These are phyloP conservation scores for Panurus biarmicus DNA, from an alignment of 2,113 vertebrate genomes.

Conservation along the genomic window DNA sequence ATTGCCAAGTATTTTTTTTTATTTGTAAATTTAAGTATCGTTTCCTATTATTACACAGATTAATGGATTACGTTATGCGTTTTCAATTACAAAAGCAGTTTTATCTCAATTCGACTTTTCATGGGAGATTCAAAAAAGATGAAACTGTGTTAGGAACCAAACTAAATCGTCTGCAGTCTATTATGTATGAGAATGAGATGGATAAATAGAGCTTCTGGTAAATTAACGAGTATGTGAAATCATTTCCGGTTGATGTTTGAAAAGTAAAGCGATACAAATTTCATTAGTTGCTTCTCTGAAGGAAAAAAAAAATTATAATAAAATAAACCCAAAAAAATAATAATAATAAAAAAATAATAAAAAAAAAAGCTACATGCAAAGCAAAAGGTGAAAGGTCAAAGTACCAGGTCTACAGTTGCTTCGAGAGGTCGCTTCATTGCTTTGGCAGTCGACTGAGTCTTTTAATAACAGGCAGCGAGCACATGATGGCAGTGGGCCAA, in stretches of 20 bases:
- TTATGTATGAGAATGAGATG: slow-evolving; percentile 77
- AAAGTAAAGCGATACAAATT: slow-evolving; percentile 80
- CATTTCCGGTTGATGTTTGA: slow-evolving; percentile 70
- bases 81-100: slow-evolving; percentile 66
- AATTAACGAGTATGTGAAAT: slow-evolving; percentile 72
- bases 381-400: slow-evolving; percentile 99
- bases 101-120: slow-evolving; percentile 69
- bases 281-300: slow-evolving; percentile 94
- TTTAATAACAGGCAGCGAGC: slow-evolving; percentile 99
- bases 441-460: slow-evolving; percentile 99
- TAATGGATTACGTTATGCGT: slow-evolving; percentile 57
- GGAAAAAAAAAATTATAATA: not conserved
- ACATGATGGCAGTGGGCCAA: slow-evolving; percentile 99
- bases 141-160: slow-evolving; percentile 83
- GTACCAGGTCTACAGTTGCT: slow-evolving; percentile 99
- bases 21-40: not conserved
- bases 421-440: slow-evolving; percentile 99
- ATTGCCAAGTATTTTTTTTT: slow-evolving; percentile 62
- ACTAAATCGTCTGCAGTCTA: slow-evolving; percentile 60
- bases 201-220: slow-evolving; percentile 71
- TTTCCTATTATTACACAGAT: slow-evolving; percentile 64
- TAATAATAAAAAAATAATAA: not conserved
- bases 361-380: slow-evolving; percentile 96
- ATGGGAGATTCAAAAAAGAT: slow-evolving; percentile 78
- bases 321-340: not conserved